Evolutionary conservation across 2,797 vertebrate genomes (phyloP).

Genomic region (Astyanax mexicanus): DNA sequence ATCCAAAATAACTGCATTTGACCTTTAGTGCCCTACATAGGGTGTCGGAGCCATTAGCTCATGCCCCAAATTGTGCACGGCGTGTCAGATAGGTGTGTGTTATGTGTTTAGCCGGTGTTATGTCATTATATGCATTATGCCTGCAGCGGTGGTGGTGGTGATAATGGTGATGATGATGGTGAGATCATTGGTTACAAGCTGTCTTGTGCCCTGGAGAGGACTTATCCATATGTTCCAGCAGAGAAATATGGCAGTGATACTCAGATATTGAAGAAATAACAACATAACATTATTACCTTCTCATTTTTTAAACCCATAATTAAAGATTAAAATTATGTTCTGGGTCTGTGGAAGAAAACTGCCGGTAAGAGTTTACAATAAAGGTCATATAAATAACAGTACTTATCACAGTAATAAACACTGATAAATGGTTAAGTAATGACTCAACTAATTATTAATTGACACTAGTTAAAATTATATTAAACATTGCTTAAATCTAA

Average conservation of each 20-base stretch:
- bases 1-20: slow-evolving; percentile 2
- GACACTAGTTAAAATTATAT: too few species aligned
- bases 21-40: background rate
- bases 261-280: background rate
- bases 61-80: background rate
- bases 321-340: too few species aligned
- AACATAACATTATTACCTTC: too few species aligned
- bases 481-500: too few species aligned
- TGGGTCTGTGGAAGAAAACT: too few species aligned
- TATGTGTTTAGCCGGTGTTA: slow-evolving; percentile 46
- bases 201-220: slow-evolving; percentile 36
- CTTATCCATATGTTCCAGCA: background rate
- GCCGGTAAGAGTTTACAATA: too few species aligned
- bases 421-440: too few species aligned
- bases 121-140: slow-evolving; percentile 64
- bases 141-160: too few species aligned
- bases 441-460: too few species aligned
- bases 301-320: too few species aligned
- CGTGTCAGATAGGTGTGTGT: slow-evolving; percentile 5
- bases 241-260: background rate
- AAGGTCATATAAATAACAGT: too few species aligned
- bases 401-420: too few species aligned
- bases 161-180: slow-evolving; percentile 65
- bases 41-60: slow-evolving; percentile 5
- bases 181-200: slow-evolving; percentile 69